Percentiles rank a stretch among this genome's conserved stretches.
Conservation (phyloP, 2,797 vertebrate species). For the Rhynchonycteris naso region DNA sequence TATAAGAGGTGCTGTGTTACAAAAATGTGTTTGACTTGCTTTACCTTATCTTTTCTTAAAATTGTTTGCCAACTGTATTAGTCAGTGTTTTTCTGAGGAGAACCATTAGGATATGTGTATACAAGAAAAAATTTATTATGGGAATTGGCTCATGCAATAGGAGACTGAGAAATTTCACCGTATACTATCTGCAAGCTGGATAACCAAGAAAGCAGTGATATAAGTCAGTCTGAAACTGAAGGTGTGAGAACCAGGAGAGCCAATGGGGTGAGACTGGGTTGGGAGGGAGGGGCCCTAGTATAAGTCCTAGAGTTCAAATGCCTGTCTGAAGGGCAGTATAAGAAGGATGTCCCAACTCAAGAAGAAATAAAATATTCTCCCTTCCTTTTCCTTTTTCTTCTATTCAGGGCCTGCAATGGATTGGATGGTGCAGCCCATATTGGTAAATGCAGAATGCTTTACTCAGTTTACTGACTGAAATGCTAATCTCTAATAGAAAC, state of each 20-base stretch:
- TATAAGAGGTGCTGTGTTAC: neutral
- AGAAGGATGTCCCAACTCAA: neutral
- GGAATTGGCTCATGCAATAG: neutral
- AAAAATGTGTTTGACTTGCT: neutral
- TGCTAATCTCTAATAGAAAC: neutral
- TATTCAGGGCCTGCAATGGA: neutral
- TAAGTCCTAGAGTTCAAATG: neutral
- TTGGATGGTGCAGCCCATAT: neutral
- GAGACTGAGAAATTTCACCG: neutral
- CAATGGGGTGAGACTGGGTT: neutral
- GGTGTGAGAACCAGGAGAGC: neutral
- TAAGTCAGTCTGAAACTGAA: neutral
- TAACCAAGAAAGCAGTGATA: neutral
- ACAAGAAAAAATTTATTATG: neutral
- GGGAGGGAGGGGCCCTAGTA: neutral
- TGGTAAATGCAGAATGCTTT: neutral
- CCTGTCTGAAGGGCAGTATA: neutral
- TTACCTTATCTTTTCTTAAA: neutral
- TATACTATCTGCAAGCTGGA: neutral
- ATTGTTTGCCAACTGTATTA: neutral
- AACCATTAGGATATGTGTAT: neutral
- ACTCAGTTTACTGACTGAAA: neutral
- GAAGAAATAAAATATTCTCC: neutral
- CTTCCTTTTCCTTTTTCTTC: neutral
- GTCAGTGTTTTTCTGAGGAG: neutral